Evolutionary conservation across 2,797 vertebrate genomes (phyloP).

Genomic region (Rhinophrynus dorsalis): DNA sequence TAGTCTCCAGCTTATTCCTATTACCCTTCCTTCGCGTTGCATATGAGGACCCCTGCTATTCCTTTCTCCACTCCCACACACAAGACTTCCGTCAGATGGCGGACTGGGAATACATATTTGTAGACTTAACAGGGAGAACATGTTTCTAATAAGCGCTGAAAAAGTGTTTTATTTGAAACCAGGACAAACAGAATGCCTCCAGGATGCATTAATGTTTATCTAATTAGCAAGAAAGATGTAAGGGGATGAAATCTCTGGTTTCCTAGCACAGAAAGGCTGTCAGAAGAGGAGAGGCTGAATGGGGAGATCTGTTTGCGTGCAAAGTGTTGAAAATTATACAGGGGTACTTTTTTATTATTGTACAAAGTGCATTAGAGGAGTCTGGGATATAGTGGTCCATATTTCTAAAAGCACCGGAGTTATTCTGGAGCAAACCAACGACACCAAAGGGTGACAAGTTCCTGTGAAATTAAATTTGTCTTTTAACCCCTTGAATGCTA

Average conservation of each 20-base stretch:
- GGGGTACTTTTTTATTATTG: no score
- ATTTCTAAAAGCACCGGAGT: no score
- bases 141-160: slow-evolving; percentile 48
- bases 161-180: slow-evolving; percentile 25
- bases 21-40: slow-evolving; percentile 29
- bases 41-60: slow-evolving; percentile 12
- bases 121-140: slow-evolving; percentile 18
- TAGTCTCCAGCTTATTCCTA: slow-evolving; percentile 38
- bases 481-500: no score
- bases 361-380: no score
- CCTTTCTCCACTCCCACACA: slow-evolving; percentile 28
- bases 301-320: not conserved
- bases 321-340: no score
- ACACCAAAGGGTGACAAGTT: no score
- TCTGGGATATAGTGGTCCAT: no score
- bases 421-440: no score
- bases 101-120: slow-evolving; percentile 26
- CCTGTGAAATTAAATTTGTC: no score
- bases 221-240: slow-evolving; percentile 16
- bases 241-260: slow-evolving; percentile 5
- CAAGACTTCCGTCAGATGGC: slow-evolving; percentile 31
- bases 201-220: slow-evolving; percentile 34
- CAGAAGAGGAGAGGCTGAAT: not conserved
- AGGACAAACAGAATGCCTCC: slow-evolving; percentile 2
- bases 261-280: not conserved